These are phyloP conservation scores for Caenorhabditis uteleia DNA, from an alignment of 2,888 invertebrate genomes.

Conservation along the genomic window DNA sequence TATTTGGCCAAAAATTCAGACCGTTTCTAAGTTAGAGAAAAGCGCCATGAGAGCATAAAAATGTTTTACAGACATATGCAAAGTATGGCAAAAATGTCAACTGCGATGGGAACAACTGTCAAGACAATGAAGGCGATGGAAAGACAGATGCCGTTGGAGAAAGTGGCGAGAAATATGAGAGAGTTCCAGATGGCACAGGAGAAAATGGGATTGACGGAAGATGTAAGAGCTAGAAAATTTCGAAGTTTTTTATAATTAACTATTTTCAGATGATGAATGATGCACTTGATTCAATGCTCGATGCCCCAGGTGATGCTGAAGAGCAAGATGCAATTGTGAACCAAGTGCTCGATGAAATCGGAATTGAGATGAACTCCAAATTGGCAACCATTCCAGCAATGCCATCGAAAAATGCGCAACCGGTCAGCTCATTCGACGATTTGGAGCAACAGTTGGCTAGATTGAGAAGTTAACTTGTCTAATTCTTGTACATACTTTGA, in stretches of 20 bases:
- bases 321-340: slow-evolving; percentile 86
- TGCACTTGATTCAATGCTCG: slow-evolving; percentile 85
- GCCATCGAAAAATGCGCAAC: slow-evolving; percentile 6
- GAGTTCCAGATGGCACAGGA: slow-evolving; percentile 84
- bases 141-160: slow-evolving; percentile 71
- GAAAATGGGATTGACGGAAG: slow-evolving; percentile 93
- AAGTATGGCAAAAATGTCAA: slow-evolving; percentile 84
- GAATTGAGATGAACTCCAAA: slow-evolving; percentile 82
- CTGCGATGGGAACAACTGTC: slow-evolving; percentile 86
- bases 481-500: not conserved
- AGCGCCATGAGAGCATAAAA: not conserved
- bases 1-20: not conserved
- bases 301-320: slow-evolving; percentile 87
- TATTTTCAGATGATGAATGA: slow-evolving; percentile 77
- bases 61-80: slow-evolving; percentile 77
- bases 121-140: slow-evolving; percentile 89
- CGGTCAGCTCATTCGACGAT: slow-evolving; percentile 19
- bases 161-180: slow-evolving; percentile 82
- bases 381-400: slow-evolving; percentile 16
- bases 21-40: too few species aligned
- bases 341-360: slow-evolving; percentile 92
- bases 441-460: slow-evolving; percentile 43
- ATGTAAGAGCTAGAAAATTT: slow-evolving; percentile 78
- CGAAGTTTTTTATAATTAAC: not conserved
- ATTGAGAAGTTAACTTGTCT: slow-evolving; percentile 22